phyloP scores from a whole-genome alignment of 2,888 invertebrate species.

The Dicycla oo region DNA sequence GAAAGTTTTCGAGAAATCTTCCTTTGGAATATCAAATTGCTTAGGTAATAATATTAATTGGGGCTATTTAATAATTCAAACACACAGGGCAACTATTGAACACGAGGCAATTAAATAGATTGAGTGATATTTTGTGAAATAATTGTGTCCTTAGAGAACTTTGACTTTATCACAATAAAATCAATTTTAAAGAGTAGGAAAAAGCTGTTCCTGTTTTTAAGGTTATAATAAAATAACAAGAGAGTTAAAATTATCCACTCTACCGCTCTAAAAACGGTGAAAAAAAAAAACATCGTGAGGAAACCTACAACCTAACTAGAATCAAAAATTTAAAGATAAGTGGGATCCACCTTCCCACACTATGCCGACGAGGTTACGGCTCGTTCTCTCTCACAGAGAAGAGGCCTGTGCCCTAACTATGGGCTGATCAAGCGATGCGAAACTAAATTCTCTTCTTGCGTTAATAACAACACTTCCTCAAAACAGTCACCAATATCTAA shows the following conservation, averaged over 20 bases:
- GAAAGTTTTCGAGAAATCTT: constrained; percentile 36
- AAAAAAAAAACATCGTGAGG: too few relatives aligned
- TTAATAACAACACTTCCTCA: not conserved
- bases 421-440: too few relatives aligned
- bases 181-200: not conserved
- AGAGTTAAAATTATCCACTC: too few relatives aligned
- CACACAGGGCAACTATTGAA: not conserved
- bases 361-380: too few relatives aligned
- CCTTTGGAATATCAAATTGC: constrained; percentile 30
- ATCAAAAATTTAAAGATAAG: not conserved
- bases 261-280: not conserved
- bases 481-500: not conserved
- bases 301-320: not conserved
- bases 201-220: not conserved
- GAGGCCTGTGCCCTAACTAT: too few relatives aligned
- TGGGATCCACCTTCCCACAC: not conserved
- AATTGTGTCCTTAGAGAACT: not conserved
- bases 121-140: not conserved
- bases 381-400: not conserved
- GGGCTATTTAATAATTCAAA: constrained; percentile 30
- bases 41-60: constrained; percentile 31
- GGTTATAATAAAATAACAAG: not conserved
- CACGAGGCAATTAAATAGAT: constrained; percentile 15
- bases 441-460: too few relatives aligned
- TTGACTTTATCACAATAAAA: not conserved